A percentile compares a stretch with the other conserved stretches of the same genome.
phyloP scores from a whole-genome alignment of 2,888 invertebrate species.

The Megamerina dolium region DNA sequence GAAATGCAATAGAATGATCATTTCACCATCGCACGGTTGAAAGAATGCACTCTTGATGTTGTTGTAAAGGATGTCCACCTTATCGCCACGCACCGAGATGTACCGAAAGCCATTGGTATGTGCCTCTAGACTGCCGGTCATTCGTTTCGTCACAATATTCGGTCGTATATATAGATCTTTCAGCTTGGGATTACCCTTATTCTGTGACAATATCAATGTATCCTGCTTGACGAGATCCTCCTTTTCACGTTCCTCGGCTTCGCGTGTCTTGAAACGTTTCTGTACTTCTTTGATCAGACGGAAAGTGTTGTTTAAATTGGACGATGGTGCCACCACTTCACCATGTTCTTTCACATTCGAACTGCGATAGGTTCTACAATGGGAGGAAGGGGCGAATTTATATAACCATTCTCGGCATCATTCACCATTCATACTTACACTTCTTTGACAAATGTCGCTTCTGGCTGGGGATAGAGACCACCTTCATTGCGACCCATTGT shows the following conservation, averaged over 20 bases:
- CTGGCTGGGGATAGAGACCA: slow-evolving; percentile 85
- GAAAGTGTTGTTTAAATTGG: slow-evolving; percentile 94
- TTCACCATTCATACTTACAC: slow-evolving; percentile 67
- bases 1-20: slow-evolving; percentile 98
- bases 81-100: slow-evolving; percentile 98
- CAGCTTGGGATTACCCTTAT: slow-evolving; percentile 94
- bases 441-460: slow-evolving; percentile 97
- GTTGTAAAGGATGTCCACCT: slow-evolving; percentile 98
- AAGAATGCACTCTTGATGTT: slow-evolving; percentile 99
- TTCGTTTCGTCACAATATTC: slow-evolving; percentile 95
- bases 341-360: slow-evolving; percentile 97
- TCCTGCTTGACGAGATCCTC: slow-evolving; percentile 99
- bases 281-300: slow-evolving; percentile 98
- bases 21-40: slow-evolving; percentile 98
- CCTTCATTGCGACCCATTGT: slow-evolving; percentile 93
- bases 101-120: slow-evolving; percentile 95
- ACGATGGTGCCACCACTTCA: slow-evolving; percentile 86
- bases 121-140: slow-evolving; percentile 90
- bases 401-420: too few relatives aligned
- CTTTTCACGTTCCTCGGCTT: slow-evolving; percentile 97
- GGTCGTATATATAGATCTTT: slow-evolving; percentile 98
- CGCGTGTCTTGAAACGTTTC: slow-evolving; percentile 95
- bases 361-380: slow-evolving; percentile 86
- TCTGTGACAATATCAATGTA: slow-evolving; percentile 84
- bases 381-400: slow-evolving; percentile 20